Percentiles rank a stretch among this genome's conserved stretches.
phyloP scores from a whole-genome alignment of 2,113 vertebrate species.

The Pyxicephalus adspersus region DNA sequence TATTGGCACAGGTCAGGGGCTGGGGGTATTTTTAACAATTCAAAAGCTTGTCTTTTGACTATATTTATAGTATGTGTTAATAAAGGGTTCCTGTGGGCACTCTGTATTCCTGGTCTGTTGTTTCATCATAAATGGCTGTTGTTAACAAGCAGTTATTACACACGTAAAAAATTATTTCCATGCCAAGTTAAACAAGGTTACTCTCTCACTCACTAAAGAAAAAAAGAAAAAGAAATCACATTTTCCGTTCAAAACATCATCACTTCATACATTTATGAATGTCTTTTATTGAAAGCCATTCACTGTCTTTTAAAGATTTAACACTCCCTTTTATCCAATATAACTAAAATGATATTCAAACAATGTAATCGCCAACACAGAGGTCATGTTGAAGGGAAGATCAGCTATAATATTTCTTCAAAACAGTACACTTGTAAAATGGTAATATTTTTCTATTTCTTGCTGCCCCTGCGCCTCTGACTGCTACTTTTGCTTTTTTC shows the following conservation, averaged over 20 bases:
- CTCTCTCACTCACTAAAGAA: not conserved
- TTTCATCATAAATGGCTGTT: too few relatives aligned
- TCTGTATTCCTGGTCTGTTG: too few relatives aligned
- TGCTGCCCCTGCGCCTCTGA: slow-evolving; percentile 29
- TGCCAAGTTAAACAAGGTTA: not conserved
- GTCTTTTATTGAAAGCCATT: not conserved
- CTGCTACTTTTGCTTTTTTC: slow-evolving; percentile 41
- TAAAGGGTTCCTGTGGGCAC: too few relatives aligned
- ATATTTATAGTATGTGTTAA: too few relatives aligned
- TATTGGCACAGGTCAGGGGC: too few relatives aligned
- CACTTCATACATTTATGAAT: not conserved
- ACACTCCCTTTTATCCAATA: slow-evolving; percentile 18
- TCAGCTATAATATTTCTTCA: slow-evolving; percentile 21
- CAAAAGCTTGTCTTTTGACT: too few relatives aligned
- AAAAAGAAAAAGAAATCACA: not conserved
- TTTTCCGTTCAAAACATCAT: not conserved
- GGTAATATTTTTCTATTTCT: slow-evolving; percentile 35
- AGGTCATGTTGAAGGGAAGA: slow-evolving; percentile 50
- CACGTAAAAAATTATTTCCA: not conserved
- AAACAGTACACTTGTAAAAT: slow-evolving; percentile 39
- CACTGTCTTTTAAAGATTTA: slow-evolving; percentile 9
- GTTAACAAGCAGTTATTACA: too few relatives aligned
- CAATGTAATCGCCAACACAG: slow-evolving; percentile 25
- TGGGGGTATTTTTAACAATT: too few relatives aligned
- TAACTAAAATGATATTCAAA: not conserved